Conservation (phyloP, 2,797 vertebrate species). For the Lagodon rhomboides region DNA sequence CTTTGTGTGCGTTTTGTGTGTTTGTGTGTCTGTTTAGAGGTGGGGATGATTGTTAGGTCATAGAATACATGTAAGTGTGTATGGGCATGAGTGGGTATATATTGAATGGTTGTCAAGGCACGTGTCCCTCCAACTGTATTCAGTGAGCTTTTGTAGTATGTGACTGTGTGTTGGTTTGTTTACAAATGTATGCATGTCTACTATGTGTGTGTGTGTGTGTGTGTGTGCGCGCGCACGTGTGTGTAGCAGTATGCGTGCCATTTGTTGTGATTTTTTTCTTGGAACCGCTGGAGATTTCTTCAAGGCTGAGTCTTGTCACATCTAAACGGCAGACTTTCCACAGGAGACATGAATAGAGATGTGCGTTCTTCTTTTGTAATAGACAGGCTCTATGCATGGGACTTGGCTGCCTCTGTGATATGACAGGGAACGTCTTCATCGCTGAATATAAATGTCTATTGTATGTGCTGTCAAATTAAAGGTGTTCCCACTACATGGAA, state of each 20-base stretch:
- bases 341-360: slow-evolving; percentile 56
- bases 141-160: not conserved
- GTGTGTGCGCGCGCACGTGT: slow-evolving; percentile 8
- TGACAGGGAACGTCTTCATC: slow-evolving; percentile 72
- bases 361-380: slow-evolving; percentile 48
- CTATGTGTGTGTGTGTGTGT: not conserved
- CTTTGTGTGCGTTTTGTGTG: slow-evolving; percentile 20
- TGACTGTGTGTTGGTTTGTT: slow-evolving; percentile 17
- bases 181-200: slow-evolving; percentile 9
- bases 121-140: slow-evolving; percentile 26
- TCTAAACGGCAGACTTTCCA: slow-evolving; percentile 62
- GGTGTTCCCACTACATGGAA: slow-evolving; percentile 25
- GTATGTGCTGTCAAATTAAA: slow-evolving; percentile 50
- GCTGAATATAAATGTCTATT: slow-evolving; percentile 40
- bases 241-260: slow-evolving; percentile 9
- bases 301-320: slow-evolving; percentile 67
- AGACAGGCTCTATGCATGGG: slow-evolving; percentile 55
- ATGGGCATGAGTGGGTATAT: not conserved
- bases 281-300: slow-evolving; percentile 64
- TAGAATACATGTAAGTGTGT: slow-evolving; percentile 14
- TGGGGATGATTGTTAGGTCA: slow-evolving; percentile 18
- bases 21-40: slow-evolving; percentile 43
- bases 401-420: slow-evolving; percentile 40
- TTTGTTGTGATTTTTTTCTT: slow-evolving; percentile 57
- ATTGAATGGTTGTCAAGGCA: not conserved